Base-by-base conservation (phyloP, 2,113 vertebrate species). In the Vidua macroura region DNA sequence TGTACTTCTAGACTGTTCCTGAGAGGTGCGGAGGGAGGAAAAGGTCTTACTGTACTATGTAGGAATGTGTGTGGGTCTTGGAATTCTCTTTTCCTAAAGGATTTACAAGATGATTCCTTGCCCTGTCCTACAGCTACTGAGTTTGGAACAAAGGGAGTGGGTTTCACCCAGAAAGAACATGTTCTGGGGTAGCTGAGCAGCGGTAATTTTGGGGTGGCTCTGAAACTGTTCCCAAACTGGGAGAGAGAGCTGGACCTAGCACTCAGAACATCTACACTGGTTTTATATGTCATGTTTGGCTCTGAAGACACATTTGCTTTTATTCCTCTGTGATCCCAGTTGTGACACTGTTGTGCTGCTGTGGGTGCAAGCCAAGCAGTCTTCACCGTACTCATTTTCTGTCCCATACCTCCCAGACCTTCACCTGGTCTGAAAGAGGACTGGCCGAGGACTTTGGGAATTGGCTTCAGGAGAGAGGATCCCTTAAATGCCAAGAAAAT, bases 211-310 rank as follows among this genome's bases (percentile, higher is more conserved):
- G 49, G 24, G 11, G 8, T 58, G 44, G 33, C 22, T 70, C n/a
- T 2, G 0, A 67, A 68, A 24, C 27, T 35, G 6, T 48, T 79
- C 27, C 25, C 0, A 0, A 14, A 12, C 0, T 39, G 39, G 23
- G 18, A 35, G 48, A 48, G 53, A n/a, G 39, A 62, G 19, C 28
- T 49, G 72, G 58, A 53, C 0, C 0, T 33, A 43, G 52, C 44
- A 16, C 35, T 78, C 4, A 33, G 10, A 84, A 48, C 4, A 5
- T 35, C 11, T 30, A 1, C 1, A 0, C 13, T 59, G 8, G 3
- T 75, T 83, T 39, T 64, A 1, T 18, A 11, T 10, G 10, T 74
- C n/a, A 5, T 18, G 3, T 58, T 86, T 2, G 15, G 39, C 22
- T 64, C 56, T 56, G 63, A 73, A 64, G 58, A 11, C 7, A 6